phyloP scores from a whole-genome alignment of 2,888 invertebrate genomes.

The Agapetus fuscipes region DNA sequence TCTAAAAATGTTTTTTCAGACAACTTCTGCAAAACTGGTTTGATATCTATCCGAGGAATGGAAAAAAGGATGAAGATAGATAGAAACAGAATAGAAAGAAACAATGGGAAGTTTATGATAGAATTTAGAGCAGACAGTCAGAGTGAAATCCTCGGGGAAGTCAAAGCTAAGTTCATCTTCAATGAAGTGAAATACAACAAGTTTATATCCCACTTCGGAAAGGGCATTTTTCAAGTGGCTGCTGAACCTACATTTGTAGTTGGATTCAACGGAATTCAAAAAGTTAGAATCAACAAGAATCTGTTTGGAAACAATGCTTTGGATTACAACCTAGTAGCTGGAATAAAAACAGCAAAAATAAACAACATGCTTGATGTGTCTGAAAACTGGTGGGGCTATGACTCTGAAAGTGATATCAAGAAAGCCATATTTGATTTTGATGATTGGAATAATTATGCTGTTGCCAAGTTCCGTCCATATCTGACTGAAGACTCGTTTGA shows the following conservation, averaged over 20 bases:
- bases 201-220: constrained; percentile 32
- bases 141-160: constrained; percentile 81
- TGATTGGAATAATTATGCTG: constrained; percentile 97
- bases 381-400: constrained; percentile 96
- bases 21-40: constrained; percentile 73
- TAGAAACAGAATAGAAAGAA: constrained; percentile 68
- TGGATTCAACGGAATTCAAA: constrained; percentile 90
- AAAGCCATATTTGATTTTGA: constrained; percentile 93
- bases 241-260: constrained; percentile 71
- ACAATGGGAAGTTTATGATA: constrained; percentile 73
- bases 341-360: constrained; percentile 78
- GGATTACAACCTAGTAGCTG: constrained; percentile 88
- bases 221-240: constrained; percentile 26
- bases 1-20: constrained; percentile 75
- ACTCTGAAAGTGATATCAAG: constrained; percentile 61
- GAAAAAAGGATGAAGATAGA: constrained; percentile 87
- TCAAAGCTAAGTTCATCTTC: constrained; percentile 66
- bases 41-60: constrained; percentile 84
- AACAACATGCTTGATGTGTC: constrained; percentile 79
- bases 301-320: constrained; percentile 73
- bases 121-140: constrained; percentile 86
- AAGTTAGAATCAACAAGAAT: constrained; percentile 83
- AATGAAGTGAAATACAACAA: constrained; percentile 70
- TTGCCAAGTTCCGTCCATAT: constrained; percentile 85
- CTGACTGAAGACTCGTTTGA: constrained; percentile 68